Conservation (phyloP, 2,113 vertebrate genomes). For the Platysternon megacephalum region DNA sequence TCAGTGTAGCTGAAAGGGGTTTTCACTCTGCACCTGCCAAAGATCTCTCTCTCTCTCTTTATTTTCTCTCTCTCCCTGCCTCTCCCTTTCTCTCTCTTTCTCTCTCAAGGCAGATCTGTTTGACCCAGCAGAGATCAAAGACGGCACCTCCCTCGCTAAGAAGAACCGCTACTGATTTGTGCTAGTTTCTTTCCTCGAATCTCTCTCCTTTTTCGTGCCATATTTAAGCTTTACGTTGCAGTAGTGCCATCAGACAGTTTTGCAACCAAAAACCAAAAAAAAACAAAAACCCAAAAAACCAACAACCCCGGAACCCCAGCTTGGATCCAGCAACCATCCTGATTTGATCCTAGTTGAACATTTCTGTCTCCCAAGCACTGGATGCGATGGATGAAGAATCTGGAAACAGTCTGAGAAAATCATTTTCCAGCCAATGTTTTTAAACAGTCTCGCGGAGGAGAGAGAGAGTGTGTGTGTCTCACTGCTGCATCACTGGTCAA, state of each 20-base stretch:
- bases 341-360: constrained; percentile 43
- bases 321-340: constrained; percentile 66
- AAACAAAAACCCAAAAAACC: constrained; percentile 29
- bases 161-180: constrained; percentile 62
- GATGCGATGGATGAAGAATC: constrained; percentile 65
- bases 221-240: constrained; percentile 75
- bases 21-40: constrained; percentile 82
- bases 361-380: constrained; percentile 36
- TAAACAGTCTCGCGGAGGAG: constrained; percentile 53
- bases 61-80: not conserved
- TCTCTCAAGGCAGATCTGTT: constrained; percentile 53
- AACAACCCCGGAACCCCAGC: not conserved
- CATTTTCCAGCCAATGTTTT: constrained; percentile 50
- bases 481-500: constrained; percentile 69
- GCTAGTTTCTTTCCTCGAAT: constrained; percentile 51
- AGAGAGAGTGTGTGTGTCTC: constrained; percentile 49
- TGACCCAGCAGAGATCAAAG: constrained; percentile 61
- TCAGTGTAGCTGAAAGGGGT: constrained; percentile 69
- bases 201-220: constrained; percentile 18
- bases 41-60: constrained; percentile 35
- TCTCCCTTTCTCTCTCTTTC: not conserved
- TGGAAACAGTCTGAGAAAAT: constrained; percentile 43
- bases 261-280: constrained; percentile 56
- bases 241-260: constrained; percentile 71
- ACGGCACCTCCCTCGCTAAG: constrained; percentile 43